These are phyloP conservation scores for Whitmania pigra DNA, from an alignment of 1,140 invertebrate species.

Conservation along the genomic window DNA sequence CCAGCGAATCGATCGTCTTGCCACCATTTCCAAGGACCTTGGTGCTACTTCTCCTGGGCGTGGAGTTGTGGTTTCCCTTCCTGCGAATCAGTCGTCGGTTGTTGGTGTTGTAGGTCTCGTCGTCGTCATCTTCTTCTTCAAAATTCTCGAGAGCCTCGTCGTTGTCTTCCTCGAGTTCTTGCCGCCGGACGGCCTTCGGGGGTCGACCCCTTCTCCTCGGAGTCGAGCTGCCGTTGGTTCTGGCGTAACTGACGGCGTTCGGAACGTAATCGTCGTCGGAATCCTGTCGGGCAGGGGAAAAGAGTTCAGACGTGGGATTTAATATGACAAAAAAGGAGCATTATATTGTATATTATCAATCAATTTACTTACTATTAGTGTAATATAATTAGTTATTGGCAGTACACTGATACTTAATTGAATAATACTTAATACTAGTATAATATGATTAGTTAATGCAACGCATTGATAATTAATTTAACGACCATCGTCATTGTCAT, in stretches of 20 bases:
- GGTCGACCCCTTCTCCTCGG: constrained; percentile 2
- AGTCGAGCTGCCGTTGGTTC: constrained; percentile 2
- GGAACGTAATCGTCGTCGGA: constrained; percentile 14
- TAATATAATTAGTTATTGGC: background rate
- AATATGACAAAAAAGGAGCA: background rate
- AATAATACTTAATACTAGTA: no score
- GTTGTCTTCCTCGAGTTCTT: no score
- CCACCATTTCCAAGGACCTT: background rate
- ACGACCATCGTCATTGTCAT: no score
- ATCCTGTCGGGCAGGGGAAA: background rate
- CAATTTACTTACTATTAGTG: background rate
- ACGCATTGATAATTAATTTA: no score
- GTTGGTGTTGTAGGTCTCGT: no score
- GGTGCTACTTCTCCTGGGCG: background rate
- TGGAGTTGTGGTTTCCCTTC: background rate
- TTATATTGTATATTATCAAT: background rate
- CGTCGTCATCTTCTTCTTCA: no score
- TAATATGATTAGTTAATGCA: no score
- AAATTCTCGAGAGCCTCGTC: no score
- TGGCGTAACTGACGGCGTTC: no score
- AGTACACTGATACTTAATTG: background rate
- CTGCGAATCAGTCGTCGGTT: no score
- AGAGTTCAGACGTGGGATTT: background rate
- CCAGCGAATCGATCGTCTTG: background rate
- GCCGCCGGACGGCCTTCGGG: background rate